These are phyloP conservation scores for Sinocyclocheilus grahami DNA, from an alignment of 2,113 vertebrate species.

Conservation along the genomic window DNA sequence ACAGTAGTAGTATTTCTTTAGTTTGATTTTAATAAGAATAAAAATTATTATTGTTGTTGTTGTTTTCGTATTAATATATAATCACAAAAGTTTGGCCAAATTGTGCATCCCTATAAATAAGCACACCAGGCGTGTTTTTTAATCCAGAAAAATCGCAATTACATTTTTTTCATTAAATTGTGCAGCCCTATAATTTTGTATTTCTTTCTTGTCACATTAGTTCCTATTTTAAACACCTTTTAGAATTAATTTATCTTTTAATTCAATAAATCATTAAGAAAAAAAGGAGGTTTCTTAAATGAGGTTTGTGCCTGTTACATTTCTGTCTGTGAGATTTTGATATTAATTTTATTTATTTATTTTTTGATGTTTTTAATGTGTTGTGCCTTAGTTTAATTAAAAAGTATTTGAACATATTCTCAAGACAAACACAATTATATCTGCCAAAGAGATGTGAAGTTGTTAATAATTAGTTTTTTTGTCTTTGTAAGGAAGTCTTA, in stretches of 20 bases:
- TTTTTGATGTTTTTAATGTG: background rate
- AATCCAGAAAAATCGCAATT: background rate
- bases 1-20: too few species aligned
- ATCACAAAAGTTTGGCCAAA: background rate
- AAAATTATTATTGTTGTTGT: too few species aligned
- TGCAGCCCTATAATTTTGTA: background rate
- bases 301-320: background rate
- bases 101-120: background rate
- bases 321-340: constrained; percentile 16
- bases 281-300: background rate
- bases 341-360: background rate
- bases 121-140: background rate
- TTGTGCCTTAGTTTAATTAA: constrained; percentile 27
- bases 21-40: too few species aligned
- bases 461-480: constrained; percentile 3
- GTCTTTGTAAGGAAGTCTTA: background rate
- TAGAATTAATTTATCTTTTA: background rate
- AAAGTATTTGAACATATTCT: constrained; percentile 19
- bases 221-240: background rate
- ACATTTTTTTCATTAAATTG: background rate
- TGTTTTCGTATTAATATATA: too few species aligned
- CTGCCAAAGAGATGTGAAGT: background rate
- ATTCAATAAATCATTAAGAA: background rate
- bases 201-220: background rate
- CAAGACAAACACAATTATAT: constrained; percentile 7